Evolutionary conservation across 2,113 vertebrate genomes (phyloP).

Genomic region (Puma concolor): DNA sequence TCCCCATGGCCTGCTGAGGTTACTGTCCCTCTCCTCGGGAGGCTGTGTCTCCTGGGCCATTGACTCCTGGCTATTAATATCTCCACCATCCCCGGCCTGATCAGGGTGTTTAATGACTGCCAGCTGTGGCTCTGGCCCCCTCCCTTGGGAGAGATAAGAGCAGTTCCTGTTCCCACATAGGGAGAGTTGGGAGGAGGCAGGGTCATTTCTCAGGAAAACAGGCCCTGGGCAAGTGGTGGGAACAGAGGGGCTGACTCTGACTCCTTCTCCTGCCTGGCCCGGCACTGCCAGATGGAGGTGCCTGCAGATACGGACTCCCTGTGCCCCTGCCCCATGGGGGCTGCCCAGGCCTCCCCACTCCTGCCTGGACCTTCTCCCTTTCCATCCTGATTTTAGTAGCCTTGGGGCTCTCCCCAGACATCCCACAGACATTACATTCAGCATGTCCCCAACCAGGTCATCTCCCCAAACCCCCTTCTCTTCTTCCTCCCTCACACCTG

Average conservation of each 20-base stretch:
- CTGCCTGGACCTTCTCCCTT: background rate
- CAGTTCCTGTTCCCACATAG: slow-evolving; percentile 73
- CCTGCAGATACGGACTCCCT: background rate
- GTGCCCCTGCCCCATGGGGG: background rate
- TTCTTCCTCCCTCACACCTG: background rate
- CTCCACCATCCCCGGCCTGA: background rate
- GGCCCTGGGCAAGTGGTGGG: background rate
- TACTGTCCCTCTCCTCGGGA: slow-evolving; percentile 39
- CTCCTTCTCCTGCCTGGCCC: background rate
- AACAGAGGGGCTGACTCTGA: background rate
- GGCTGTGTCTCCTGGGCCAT: slow-evolving; percentile 63
- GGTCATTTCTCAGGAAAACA: slow-evolving; percentile 36
- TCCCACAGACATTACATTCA: background rate
- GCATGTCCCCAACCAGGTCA: background rate
- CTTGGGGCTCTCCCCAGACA: background rate
- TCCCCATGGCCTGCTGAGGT: background rate
- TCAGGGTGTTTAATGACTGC: slow-evolving; percentile 70
- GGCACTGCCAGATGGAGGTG: background rate
- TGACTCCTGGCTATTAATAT: slow-evolving; percentile 72
- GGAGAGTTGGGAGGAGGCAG: background rate
- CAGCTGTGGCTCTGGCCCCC: slow-evolving; percentile 65
- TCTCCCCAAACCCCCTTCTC: background rate
- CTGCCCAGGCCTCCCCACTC: background rate
- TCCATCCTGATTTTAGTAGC: background rate
- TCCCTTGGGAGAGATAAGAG: slow-evolving; percentile 61